These are phyloP conservation scores for Linyphia triangularis DNA, from an alignment of 2,888 invertebrate genomes.

Conservation along the genomic window DNA sequence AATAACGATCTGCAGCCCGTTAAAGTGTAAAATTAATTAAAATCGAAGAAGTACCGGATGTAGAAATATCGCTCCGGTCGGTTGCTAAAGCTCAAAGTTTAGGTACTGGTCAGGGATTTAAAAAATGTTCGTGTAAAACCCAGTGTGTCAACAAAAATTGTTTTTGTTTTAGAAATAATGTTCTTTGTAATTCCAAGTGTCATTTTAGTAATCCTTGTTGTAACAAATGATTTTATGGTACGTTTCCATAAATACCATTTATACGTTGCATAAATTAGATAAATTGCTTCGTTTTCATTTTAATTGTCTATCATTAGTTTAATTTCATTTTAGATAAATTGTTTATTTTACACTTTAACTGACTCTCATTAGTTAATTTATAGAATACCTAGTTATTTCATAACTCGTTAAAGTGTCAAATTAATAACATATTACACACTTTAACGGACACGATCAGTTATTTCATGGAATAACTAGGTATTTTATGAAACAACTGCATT, in stretches of 20 bases:
- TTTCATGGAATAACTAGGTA: conserved; percentile 67
- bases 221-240: too few species aligned
- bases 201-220: too few species aligned
- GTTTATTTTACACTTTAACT: too few species aligned
- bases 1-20: conserved; percentile 44
- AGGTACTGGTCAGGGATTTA: conserved; percentile 61
- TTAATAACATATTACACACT: conserved; percentile 56
- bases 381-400: too few species aligned
- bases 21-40: conserved; percentile 23
- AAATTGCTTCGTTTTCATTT: too few species aligned
- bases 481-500: conserved; percentile 69
- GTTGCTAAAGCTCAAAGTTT: conserved; percentile 64
- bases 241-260: too few species aligned
- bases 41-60: conserved; percentile 64
- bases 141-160: background rate
- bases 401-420: conserved; percentile 41
- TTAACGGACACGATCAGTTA: conserved; percentile 70
- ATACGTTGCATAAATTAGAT: too few species aligned
- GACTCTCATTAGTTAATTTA: too few species aligned
- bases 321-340: too few species aligned
- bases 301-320: too few species aligned
- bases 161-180: too few species aligned
- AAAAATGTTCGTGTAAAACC: conserved; percentile 58
- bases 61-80: conserved; percentile 61
- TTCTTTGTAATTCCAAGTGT: too few species aligned